phyloP scores from a whole-genome alignment of 2,888 invertebrate genomes.

The Caenorhabditis japonica region DNA sequence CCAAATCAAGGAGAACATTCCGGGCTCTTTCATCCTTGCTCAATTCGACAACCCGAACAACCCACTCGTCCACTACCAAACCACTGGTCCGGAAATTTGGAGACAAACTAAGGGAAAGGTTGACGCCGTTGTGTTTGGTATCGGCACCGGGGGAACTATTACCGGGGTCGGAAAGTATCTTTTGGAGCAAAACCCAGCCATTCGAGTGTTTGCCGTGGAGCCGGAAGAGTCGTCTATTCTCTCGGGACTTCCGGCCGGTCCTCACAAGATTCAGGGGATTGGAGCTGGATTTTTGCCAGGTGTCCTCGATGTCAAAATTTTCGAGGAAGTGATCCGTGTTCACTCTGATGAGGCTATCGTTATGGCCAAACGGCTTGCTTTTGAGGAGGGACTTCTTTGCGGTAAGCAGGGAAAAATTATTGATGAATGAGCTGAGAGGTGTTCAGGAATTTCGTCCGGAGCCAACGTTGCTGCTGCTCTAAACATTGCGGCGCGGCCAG shows the following conservation, averaged over 20 bases:
- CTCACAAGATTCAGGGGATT: conserved; percentile 76
- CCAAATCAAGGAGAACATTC: conserved; percentile 66
- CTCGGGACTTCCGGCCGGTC: conserved; percentile 66
- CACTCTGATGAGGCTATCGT: conserved; percentile 70
- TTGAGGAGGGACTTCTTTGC: conserved; percentile 71
- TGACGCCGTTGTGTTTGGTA: conserved; percentile 72
- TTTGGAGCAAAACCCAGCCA: conserved; percentile 67
- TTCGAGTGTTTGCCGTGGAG: conserved; percentile 72
- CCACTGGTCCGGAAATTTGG: conserved; percentile 77
- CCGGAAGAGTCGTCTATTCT: conserved; percentile 74
- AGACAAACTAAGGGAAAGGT: conserved; percentile 71
- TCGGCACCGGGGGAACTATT: conserved; percentile 75
- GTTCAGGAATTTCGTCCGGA: conserved; percentile 72
- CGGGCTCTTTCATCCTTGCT: conserved; percentile 70
- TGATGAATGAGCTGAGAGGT: too few relatives aligned
- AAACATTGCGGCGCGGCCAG: conserved; percentile 67
- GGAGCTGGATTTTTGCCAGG: conserved; percentile 75
- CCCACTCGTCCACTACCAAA: conserved; percentile 72
- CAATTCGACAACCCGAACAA: conserved; percentile 76
- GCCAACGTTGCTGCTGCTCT: conserved; percentile 73
- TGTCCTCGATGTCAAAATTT: conserved; percentile 66
- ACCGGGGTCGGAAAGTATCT: conserved; percentile 73
- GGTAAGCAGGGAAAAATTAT: conserved; percentile 54
- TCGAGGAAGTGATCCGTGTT: conserved; percentile 68
- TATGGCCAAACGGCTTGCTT: conserved; percentile 69